Evolutionary conservation across 2,113 vertebrate genomes (phyloP), one percentile per base, ranked within the genome.

Genomic region (Oreochromis tanganicae): DNA sequence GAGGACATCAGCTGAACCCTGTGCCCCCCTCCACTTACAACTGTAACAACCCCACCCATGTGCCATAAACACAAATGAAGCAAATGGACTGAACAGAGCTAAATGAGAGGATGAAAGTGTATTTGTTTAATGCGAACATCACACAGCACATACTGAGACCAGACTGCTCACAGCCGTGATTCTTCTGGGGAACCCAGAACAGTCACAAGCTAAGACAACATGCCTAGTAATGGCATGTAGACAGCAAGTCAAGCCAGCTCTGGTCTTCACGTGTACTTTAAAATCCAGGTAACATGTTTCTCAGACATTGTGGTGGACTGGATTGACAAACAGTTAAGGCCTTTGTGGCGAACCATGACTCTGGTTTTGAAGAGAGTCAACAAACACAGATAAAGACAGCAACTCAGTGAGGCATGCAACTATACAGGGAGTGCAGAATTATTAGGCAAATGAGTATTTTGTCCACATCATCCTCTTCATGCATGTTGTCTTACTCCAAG

Each of bases 1-100:
- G 85, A 78, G 92, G 88, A 85, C 94, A 90, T 54, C 32, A 66
- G 75, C 85, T 34, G 86, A 94, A 94, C 91, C 46, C 91, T 4
- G 29, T 92, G 92, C 57, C 80, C 90, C 63, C 82, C 66, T 12
- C 5, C 43, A 80, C 41, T 48, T 14, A 50, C 52, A 52, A 80
- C 43, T 87, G 36, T 19, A 85, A 75, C 50, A 63, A 54, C 19
- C 34, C 10, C 71, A 63, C 57, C 78, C 57, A 71, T 46, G 12
- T 61, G 54, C 75, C 66, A 52, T 54, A 85, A 85, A 89, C 43
- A 75, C 17, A 68, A 36, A 68, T 6, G 24, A 75, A 75, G 24
- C 59, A 21, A 78, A 71, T 36, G 13, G 3, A 43, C 36, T 0
- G 4, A 57, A 50, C 43, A 56, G 57, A 46, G 43, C 7, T 52